Evolutionary conservation across 2,113 vertebrate species (phyloP).

Genomic region (Platanista minor): DNA sequence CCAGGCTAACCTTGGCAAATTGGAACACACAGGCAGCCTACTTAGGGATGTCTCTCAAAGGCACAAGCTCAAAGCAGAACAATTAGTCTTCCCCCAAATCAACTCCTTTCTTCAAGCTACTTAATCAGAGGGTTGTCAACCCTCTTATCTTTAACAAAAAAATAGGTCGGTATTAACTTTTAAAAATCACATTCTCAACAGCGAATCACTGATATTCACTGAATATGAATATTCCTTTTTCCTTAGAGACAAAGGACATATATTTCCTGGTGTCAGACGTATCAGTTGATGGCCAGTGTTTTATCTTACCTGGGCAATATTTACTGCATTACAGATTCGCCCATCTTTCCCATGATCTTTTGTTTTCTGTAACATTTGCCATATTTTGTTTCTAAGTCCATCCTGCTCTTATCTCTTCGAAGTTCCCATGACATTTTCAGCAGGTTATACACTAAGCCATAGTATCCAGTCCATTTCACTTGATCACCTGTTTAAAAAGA

Average conservation of each 20-base stretch:
- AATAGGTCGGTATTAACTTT: not conserved
- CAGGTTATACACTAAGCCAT: constrained; percentile 71
- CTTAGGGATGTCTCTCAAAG: not conserved
- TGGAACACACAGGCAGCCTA: not conserved
- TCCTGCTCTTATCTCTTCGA: constrained; percentile 53
- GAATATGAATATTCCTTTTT: not conserved
- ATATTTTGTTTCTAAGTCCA: constrained; percentile 51
- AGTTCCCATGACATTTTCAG: constrained; percentile 69
- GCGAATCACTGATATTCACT: not conserved
- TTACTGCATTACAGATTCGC: constrained; percentile 32
- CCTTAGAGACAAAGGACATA: not conserved
- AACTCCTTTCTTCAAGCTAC: not conserved
- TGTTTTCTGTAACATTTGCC: constrained; percentile 53
- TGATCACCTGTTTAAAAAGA: constrained; percentile 64
- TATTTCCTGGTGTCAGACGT: not conserved
- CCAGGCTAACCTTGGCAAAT: not conserved
- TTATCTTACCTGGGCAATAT: constrained; percentile 60
- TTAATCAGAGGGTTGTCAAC: not conserved
- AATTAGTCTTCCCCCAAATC: not conserved
- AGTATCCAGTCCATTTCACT: constrained; percentile 66
- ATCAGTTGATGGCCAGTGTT: not conserved
- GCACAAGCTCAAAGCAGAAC: not conserved
- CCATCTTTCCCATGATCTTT: constrained; percentile 44
- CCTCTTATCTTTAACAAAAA: not conserved
- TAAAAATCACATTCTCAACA: not conserved